A percentile compares a stretch with the other conserved stretches of the same genome.
Evolutionary conservation across 2,888 invertebrate genomes (phyloP).

Genomic region (Drosophila anceps): DNA sequence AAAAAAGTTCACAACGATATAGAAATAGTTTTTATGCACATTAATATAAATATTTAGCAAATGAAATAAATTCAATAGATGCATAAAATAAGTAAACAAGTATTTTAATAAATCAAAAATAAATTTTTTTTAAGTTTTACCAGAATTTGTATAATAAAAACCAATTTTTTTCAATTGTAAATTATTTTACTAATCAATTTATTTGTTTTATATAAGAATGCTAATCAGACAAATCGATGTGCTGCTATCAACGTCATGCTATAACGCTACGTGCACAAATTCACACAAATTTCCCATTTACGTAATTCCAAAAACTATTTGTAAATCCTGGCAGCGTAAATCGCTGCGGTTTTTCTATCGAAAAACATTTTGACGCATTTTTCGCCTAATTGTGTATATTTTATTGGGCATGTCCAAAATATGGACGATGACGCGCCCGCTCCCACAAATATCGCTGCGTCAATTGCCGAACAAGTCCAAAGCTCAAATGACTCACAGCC

Average conservation of each 20-base stretch:
- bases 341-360: constrained; percentile 36
- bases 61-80: neutral
- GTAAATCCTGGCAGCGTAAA: constrained; percentile 56
- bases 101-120: neutral
- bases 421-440: constrained; percentile 45
- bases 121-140: neutral
- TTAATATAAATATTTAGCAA: neutral
- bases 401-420: constrained; percentile 50
- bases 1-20: constrained; percentile 3
- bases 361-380: constrained; percentile 51
- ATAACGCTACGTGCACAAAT: constrained; percentile 56
- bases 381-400: constrained; percentile 31
- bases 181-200: neutral
- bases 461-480: constrained; percentile 42
- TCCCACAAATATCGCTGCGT: constrained; percentile 37
- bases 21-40: neutral
- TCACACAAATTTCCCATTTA: constrained; percentile 48
- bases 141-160: neutral
- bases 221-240: neutral
- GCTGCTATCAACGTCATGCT: neutral
- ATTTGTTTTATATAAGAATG: neutral
- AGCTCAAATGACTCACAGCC: constrained; percentile 65
- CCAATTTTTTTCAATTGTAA: neutral
- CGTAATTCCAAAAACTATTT: constrained; percentile 37
- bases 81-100: neutral